Evolutionary conservation across 2,797 vertebrate species (phyloP), one percentile per base, ranked within the genome.

Genomic region (Labeo calbasu): DNA sequence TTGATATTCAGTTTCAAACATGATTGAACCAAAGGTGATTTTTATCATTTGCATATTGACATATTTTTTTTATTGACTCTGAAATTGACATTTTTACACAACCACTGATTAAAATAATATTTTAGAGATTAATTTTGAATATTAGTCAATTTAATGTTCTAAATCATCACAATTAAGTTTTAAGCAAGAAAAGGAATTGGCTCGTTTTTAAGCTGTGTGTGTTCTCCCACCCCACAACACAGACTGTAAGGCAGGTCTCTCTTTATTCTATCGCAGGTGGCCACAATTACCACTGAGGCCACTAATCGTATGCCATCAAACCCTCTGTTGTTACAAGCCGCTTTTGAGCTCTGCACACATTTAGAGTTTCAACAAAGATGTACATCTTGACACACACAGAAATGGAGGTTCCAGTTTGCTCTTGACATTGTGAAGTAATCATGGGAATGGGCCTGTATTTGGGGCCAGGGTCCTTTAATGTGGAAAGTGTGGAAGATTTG

Each of bases 211-310:
- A 78, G 68, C 65, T 57, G 17, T 77, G 57, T 59, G 15, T 23
- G 36, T 14, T 43, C 36, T 23, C 23, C n/a, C 32, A 25, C 4
- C 55, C 32, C 75, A 66, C 43, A 36, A 6, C 19, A 66, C 61
- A 21, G 23, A 43, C 40, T 63, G 61, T 59, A 78, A 70, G 15
- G 75, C 65, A 81, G 79, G 63, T 63, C 71, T 81, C 21, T 40
- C 79, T 85, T 80, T 81, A 76, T 71, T 69, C 73, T 28, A 83
- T 70, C 77, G 90, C 93, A 94, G 93, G 93, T 94, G 94, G 93
- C 87, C 91, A 87, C 93, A 93, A 94, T 95, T 94, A 94, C 79
- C 86, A 81, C 88, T 80, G 89, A 94, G 90, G 90, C 89, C 88
- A 82, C 90, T 92, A 88, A 85, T 94, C 91, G 92, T 92, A 84